phyloP scores from a whole-genome alignment of 2,888 invertebrate species.

The Cotesia congregata region DNA sequence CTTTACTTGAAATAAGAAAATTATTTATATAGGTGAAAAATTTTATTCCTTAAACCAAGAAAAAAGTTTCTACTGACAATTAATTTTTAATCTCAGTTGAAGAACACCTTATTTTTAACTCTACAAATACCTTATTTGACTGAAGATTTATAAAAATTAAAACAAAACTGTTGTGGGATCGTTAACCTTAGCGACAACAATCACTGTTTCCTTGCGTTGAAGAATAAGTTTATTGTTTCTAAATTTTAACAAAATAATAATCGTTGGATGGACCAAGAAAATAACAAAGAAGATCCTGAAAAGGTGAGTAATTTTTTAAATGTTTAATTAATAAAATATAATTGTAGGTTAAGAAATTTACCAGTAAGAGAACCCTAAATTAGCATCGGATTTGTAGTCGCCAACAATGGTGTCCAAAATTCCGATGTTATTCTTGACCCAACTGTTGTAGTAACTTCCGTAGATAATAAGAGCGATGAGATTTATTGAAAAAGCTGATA shows the following conservation, averaged over 20 bases:
- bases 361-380: slow-evolving; percentile 53
- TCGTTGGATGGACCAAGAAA: slow-evolving; percentile 16
- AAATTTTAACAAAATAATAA: not conserved
- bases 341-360: slow-evolving; percentile 30
- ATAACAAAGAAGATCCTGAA: slow-evolving; percentile 27
- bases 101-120: too few relatives aligned
- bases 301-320: not conserved
- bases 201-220: slow-evolving; percentile 25
- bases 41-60: too few relatives aligned
- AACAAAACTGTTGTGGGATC: slow-evolving; percentile 36
- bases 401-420: slow-evolving; percentile 53
- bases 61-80: too few relatives aligned
- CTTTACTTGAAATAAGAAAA: too few relatives aligned
- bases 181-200: slow-evolving; percentile 32
- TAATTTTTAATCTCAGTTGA: too few relatives aligned
- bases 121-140: too few relatives aligned
- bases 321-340: too few relatives aligned
- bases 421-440: slow-evolving; percentile 48
- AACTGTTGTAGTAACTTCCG: slow-evolving; percentile 46
- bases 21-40: too few relatives aligned
- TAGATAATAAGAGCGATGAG: slow-evolving; percentile 47
- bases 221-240: not conserved
- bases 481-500: slow-evolving; percentile 44
- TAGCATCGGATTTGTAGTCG: slow-evolving; percentile 46
- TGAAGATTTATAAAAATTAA: slow-evolving; percentile 8